Conservation (phyloP, 2,113 vertebrate species). For the Campylomormyrus numenius region DNA sequence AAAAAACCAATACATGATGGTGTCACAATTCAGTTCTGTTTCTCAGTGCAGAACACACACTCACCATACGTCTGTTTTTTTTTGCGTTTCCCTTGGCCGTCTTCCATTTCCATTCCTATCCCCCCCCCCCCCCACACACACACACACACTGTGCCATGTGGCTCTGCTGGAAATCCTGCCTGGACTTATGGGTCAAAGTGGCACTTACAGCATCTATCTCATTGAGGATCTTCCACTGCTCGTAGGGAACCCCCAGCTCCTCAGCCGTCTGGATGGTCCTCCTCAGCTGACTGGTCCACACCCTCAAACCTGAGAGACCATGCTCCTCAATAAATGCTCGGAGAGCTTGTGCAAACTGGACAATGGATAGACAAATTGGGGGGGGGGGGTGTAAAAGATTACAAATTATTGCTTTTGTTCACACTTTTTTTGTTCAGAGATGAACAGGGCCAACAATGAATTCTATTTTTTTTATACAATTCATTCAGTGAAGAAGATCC, state of each 20-base stretch:
- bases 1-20: constrained; percentile 18
- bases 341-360: constrained; percentile 74
- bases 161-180: background rate
- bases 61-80: background rate
- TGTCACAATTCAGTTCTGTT: background rate
- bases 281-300: constrained; percentile 95
- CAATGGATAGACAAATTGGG: background rate
- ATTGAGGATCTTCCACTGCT: constrained; percentile 97
- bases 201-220: constrained; percentile 89
- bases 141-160: background rate
- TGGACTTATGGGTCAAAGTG: background rate
- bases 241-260: constrained; percentile 78
- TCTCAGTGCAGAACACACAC: background rate
- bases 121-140: background rate
- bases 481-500: background rate
- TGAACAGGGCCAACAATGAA: background rate
- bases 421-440: background rate
- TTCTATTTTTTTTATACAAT: background rate
- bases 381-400: no score
- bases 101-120: background rate
- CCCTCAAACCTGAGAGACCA: constrained; percentile 80
- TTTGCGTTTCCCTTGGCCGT: background rate
- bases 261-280: constrained; percentile 94
- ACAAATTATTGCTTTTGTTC: background rate
- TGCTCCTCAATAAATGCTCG: constrained; percentile 79